phyloP scores from a whole-genome alignment of 2,888 invertebrate species.

The Taenaris catops region DNA sequence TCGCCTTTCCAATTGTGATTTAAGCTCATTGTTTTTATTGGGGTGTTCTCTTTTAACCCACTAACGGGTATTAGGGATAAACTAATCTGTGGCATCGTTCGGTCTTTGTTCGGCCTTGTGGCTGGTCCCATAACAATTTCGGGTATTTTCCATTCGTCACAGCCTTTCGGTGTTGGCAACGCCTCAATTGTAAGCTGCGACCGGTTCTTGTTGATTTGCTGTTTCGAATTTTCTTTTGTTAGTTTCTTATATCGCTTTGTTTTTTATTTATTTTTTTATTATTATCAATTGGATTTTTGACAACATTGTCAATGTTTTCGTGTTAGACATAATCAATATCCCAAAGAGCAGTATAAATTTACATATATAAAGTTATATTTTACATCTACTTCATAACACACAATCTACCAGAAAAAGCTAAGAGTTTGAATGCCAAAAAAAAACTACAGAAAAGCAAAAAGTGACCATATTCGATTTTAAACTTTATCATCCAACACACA shows the following conservation, averaged over 20 bases:
- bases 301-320: constrained; percentile 50
- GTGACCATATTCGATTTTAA: constrained; percentile 34
- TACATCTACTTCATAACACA: constrained; percentile 55
- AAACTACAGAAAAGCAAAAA: constrained; percentile 69
- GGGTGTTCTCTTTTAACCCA: constrained; percentile 56
- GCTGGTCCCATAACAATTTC: constrained; percentile 56
- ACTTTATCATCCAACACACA: constrained; percentile 30
- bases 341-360: constrained; percentile 26
- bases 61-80: constrained; percentile 67
- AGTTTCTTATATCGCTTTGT: constrained; percentile 36
- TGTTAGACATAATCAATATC: constrained; percentile 18
- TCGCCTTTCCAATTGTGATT: constrained; percentile 58
- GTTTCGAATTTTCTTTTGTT: constrained; percentile 50
- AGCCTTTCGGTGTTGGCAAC: constrained; percentile 43
- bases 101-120: constrained; percentile 47
- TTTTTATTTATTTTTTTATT: too few species aligned
- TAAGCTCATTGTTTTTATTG: constrained; percentile 52
- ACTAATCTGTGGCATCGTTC: constrained; percentile 68
- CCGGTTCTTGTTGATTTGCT: constrained; percentile 76
- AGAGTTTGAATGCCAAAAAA: constrained; percentile 54
- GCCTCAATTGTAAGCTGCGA: constrained; percentile 72
- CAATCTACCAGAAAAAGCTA: constrained; percentile 62
- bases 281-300: constrained; percentile 76
- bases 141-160: constrained; percentile 57
- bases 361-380: constrained; percentile 34